These are phyloP conservation scores for Poeciliopsis paucimaculata DNA, from an alignment of 2,797 vertebrate genomes.

Conservation along the genomic window DNA sequence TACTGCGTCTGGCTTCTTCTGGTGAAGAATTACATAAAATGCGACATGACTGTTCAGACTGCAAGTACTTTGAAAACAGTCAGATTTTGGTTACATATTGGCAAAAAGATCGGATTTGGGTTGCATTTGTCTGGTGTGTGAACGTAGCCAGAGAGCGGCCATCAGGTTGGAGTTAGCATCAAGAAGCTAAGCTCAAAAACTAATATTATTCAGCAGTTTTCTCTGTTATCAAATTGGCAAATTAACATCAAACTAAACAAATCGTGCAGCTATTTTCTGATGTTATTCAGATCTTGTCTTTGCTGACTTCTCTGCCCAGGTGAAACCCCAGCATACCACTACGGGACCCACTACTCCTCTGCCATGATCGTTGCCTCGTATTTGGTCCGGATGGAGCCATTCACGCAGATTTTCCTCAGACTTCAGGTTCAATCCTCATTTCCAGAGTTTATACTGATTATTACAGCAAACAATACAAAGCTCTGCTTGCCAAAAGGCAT, in stretches of 20 bases:
- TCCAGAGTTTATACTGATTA: neutral
- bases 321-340: constrained; percentile 98
- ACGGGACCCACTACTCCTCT: constrained; percentile 98
- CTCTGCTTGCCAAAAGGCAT: neutral
- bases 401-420: constrained; percentile 97
- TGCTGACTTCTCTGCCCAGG: constrained; percentile 75
- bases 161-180: neutral
- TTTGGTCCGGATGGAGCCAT: constrained; percentile 97
- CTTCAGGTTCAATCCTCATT: constrained; percentile 86
- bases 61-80: too few species aligned
- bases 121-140: too few species aligned
- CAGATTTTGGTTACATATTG: too few species aligned
- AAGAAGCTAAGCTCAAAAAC: neutral
- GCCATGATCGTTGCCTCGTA: constrained; percentile 99
- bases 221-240: neutral
- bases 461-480: neutral
- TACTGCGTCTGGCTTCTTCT: too few species aligned
- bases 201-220: neutral
- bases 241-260: neutral
- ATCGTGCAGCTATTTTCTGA: neutral
- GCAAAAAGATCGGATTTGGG: too few species aligned
- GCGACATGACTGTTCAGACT: too few species aligned
- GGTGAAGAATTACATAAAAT: too few species aligned
- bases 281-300: neutral
- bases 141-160: neutral